Evolutionary conservation across 2,113 vertebrate species (phyloP).

Genomic region (Sceloporus undulatus): DNA sequence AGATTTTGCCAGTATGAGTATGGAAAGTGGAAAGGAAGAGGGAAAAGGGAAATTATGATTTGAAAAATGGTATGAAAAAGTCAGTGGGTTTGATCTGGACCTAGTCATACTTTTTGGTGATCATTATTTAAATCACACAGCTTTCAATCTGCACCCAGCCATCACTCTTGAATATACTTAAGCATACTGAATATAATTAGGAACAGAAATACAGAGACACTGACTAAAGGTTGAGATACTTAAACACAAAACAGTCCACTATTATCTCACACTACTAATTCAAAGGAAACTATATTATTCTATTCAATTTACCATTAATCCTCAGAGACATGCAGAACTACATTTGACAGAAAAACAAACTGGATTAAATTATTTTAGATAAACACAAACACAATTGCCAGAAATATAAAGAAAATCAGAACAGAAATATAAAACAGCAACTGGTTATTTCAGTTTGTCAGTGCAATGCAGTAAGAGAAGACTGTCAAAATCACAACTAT

Average conservation of each 20-base stretch:
- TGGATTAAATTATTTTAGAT: neutral
- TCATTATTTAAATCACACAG: too few species aligned
- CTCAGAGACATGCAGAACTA: neutral
- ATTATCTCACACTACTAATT: neutral
- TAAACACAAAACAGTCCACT: neutral
- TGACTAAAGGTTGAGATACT: neutral
- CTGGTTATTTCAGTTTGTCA: neutral
- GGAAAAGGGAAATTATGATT: too few species aligned
- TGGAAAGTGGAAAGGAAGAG: neutral
- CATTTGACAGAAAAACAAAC: neutral
- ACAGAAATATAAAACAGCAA: conserved; percentile 13
- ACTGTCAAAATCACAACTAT: conserved; percentile 21
- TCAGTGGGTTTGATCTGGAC: neutral
- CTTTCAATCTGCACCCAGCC: neutral
- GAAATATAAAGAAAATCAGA: conserved; percentile 25
- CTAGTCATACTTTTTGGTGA: neutral
- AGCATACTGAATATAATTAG: too few species aligned
- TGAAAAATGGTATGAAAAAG: neutral
- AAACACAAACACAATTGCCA: neutral
- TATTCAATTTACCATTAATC: conserved; percentile 1
- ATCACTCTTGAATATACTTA: too few species aligned
- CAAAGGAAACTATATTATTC: neutral
- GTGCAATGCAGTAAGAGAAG: neutral
- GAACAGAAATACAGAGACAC: neutral
- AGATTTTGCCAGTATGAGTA: neutral